Conservation (phyloP, 2,888 invertebrate species). For the Anodontia alba region DNA sequence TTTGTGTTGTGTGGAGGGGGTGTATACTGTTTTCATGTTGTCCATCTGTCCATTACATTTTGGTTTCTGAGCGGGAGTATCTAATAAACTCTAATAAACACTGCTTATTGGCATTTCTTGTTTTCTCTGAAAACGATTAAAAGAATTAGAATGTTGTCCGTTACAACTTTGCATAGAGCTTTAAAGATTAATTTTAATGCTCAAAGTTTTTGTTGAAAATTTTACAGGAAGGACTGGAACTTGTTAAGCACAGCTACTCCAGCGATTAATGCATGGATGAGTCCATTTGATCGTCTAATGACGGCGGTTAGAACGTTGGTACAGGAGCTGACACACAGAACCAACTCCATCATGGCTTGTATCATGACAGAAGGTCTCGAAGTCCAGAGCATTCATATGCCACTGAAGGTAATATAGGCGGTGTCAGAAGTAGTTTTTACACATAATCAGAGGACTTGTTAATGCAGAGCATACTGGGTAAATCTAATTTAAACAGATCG, state of each 20-base stretch:
- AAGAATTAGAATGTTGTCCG: too few species aligned
- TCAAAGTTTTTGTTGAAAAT: too few species aligned
- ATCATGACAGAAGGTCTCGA: constrained; percentile 97
- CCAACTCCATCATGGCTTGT: constrained; percentile 93
- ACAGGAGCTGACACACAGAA: constrained; percentile 87
- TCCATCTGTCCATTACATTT: too few species aligned
- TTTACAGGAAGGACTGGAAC: constrained; percentile 96
- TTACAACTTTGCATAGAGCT: too few species aligned
- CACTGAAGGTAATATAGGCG: constrained; percentile 90
- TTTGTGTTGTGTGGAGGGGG: too few species aligned
- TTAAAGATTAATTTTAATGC: too few species aligned
- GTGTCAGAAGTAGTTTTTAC: too few species aligned
- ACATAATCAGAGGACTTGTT: neutral
- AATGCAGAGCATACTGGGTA: neutral
- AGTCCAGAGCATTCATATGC: constrained; percentile 92
- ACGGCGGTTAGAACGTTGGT: constrained; percentile 93
- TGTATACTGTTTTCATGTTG: too few species aligned
- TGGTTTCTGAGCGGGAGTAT: too few species aligned
- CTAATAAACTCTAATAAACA: too few species aligned
- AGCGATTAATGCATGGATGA: constrained; percentile 99
- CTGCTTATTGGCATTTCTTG: too few species aligned
- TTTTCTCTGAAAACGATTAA: too few species aligned
- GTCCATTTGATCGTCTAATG: constrained; percentile 95
- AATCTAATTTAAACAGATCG: neutral
- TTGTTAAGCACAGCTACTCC: constrained; percentile 97